A percentile compares a stretch with the other conserved stretches of the same genome.
Conservation (phyloP, 2,888 invertebrate genomes). For the Cataglyphis albicans region DNA sequence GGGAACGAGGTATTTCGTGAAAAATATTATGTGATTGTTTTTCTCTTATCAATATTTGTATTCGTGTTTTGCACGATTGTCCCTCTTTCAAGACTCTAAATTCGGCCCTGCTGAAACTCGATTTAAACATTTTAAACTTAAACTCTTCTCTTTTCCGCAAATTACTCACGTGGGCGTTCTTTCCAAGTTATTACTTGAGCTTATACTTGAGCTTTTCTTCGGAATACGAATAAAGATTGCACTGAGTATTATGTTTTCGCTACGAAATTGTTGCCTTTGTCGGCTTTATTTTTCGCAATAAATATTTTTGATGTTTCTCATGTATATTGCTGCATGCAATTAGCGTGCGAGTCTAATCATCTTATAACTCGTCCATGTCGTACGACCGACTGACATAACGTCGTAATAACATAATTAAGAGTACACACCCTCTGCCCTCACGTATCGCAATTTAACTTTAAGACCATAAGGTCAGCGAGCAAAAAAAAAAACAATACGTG, state of each 20-base stretch:
- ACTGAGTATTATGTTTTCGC: neutral
- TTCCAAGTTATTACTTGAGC: neutral
- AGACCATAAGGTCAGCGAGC: neutral
- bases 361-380: neutral
- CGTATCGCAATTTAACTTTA: neutral
- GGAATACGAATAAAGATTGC: neutral
- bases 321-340: neutral
- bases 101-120: neutral
- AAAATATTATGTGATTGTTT: neutral
- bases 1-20: neutral
- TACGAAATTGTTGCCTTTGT: neutral
- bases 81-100: neutral
- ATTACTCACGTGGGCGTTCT: neutral
- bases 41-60: neutral
- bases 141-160: neutral
- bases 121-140: neutral
- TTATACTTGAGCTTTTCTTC: neutral
- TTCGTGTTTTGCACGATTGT: neutral
- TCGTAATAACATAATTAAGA: neutral
- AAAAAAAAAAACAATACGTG: neutral
- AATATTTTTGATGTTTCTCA: neutral
- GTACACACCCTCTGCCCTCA: neutral
- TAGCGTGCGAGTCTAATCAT: neutral
- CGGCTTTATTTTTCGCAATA: neutral
- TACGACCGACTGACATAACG: neutral